phyloP scores from a whole-genome alignment of 2,888 invertebrate species.

The Agrochola litura region DNA sequence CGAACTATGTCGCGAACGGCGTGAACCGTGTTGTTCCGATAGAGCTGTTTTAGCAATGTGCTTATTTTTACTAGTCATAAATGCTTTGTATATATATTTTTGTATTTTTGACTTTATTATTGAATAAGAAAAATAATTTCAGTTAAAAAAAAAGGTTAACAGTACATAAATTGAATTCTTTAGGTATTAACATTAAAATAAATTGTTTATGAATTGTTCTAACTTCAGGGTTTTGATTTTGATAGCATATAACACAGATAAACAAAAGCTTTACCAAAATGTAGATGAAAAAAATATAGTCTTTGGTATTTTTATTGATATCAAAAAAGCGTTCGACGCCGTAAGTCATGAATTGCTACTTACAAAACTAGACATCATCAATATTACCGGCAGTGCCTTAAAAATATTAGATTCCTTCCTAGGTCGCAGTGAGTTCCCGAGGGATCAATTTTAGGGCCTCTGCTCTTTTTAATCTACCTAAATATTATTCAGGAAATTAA shows the following conservation, averaged over 20 bases:
- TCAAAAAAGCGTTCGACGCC: neutral
- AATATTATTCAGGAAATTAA: neutral
- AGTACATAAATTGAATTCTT: conserved; percentile 75
- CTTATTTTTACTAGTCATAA: conserved; percentile 89
- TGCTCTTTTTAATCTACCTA: neutral
- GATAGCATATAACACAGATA: conserved; percentile 21
- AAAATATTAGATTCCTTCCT: neutral
- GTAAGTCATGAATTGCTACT: neutral
- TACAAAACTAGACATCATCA: neutral
- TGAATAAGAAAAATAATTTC: conserved; percentile 81
- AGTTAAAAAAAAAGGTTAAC: conserved; percentile 76
- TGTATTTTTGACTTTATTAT: conserved; percentile 84
- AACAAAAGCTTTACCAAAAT: neutral
- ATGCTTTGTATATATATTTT: conserved; percentile 87
- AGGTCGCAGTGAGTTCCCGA: neutral
- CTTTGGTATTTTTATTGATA: neutral
- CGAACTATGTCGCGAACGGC: conserved; percentile 76
- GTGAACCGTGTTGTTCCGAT: conserved; percentile 72
- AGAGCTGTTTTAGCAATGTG: conserved; percentile 81
- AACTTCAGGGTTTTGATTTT: conserved; percentile 73
- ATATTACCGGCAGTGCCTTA: neutral
- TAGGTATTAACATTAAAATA: conserved; percentile 79
- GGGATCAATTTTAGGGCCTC: neutral
- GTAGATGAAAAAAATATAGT: neutral
- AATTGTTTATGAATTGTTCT: conserved; percentile 80